Conservation (phyloP, 2,113 vertebrate species). For the Mastomys natalensis region DNA sequence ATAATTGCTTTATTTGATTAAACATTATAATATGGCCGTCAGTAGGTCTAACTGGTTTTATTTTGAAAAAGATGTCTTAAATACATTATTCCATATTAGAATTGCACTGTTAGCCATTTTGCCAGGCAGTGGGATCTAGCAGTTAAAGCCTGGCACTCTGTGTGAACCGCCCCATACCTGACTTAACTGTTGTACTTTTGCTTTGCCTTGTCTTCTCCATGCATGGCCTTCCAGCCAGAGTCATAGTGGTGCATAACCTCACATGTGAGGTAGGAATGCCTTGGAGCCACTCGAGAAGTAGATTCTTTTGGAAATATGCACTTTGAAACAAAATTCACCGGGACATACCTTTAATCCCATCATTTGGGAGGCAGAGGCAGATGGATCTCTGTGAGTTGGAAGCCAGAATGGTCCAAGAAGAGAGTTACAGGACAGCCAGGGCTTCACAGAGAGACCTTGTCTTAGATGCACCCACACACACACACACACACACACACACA, state of each 20-base stretch:
- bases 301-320: slow-evolving; percentile 53
- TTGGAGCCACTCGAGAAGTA: slow-evolving; percentile 43
- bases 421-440: not conserved
- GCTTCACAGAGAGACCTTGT: not conserved
- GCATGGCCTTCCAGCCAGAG: not conserved
- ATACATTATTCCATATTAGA: not conserved
- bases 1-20: slow-evolving; percentile 11
- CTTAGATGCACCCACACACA: not conserved
- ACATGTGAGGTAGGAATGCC: not conserved
- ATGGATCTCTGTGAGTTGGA: not conserved
- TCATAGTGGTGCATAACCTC: not conserved
- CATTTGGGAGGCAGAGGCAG: not conserved
- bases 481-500: no score
- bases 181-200: no score
- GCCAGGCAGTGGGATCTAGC: not conserved
- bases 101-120: not conserved
- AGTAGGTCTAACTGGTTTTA: not conserved
- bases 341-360: not conserved
- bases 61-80: slow-evolving; percentile 10
- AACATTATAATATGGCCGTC: slow-evolving; percentile 33
- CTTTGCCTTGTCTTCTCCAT: not conserved
- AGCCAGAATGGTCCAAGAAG: not conserved
- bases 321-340: slow-evolving; percentile 55
- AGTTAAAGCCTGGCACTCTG: not conserved
- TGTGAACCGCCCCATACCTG: not conserved